phyloP scores from a whole-genome alignment of 1,140 invertebrate species.

The Triops longicaudatus region DNA sequence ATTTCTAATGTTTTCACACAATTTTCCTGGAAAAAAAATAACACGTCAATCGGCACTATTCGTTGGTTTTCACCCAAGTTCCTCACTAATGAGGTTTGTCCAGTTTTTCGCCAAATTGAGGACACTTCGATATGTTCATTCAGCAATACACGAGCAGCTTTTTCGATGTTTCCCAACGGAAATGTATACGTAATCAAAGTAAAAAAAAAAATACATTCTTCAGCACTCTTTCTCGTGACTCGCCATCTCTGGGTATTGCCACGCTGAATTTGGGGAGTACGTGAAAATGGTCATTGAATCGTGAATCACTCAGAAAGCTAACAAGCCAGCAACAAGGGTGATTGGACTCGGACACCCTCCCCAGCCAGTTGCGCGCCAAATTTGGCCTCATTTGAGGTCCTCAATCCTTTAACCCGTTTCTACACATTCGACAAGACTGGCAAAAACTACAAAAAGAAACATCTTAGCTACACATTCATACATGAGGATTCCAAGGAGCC shows the following conservation, averaged over 20 bases:
- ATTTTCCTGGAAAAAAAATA: too few species aligned
- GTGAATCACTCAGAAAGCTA: neutral
- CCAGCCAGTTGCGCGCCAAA: neutral
- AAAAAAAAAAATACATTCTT: neutral
- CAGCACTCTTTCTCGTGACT: neutral
- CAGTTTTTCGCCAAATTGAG: too few species aligned
- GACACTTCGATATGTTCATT: too few species aligned
- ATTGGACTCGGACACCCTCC: conserved; percentile 2
- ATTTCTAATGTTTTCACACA: too few species aligned
- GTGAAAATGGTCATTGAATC: neutral
- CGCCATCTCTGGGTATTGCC: neutral
- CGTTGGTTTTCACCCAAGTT: too few species aligned
- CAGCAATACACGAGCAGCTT: too few species aligned
- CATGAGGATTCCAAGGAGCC: neutral
- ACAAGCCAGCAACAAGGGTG: neutral
- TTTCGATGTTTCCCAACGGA: too few species aligned
- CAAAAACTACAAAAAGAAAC: neutral
- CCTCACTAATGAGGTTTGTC: too few species aligned
- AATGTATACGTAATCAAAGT: too few species aligned
- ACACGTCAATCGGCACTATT: too few species aligned
- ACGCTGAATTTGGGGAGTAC: neutral
- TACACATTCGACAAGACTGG: neutral
- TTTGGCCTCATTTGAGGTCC: conserved; percentile 6
- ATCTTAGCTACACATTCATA: neutral
- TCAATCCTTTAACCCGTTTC: conserved; percentile 5